Evolutionary conservation across 1,140 invertebrate species (phyloP).

Genomic region (Leptestheria dahalacensis): DNA sequence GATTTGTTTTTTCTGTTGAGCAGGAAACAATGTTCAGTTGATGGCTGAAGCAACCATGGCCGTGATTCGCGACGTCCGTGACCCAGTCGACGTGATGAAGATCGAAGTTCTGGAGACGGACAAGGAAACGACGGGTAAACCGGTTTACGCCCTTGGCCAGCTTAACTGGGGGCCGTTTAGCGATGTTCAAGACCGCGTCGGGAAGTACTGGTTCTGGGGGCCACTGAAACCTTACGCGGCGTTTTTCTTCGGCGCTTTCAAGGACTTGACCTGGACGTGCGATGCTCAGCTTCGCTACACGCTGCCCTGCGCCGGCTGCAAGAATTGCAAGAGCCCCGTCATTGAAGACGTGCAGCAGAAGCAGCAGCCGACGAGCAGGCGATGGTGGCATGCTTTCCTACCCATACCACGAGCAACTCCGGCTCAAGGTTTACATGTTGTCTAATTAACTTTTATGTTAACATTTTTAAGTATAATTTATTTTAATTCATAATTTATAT

Average conservation of each 20-base stretch:
- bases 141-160: conserved; percentile 58
- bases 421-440: not conserved
- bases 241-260: conserved; percentile 54
- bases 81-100: conserved; percentile 54
- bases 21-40: conserved; percentile 36
- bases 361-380: conserved; percentile 14
- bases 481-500: too few species aligned
- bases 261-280: conserved; percentile 45
- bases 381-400: conserved; percentile 37
- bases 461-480: too few species aligned
- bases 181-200: conserved; percentile 52
- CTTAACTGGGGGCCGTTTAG: conserved; percentile 70
- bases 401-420: conserved; percentile 24
- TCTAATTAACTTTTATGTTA: too few species aligned
- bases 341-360: conserved; percentile 25
- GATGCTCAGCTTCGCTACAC: conserved; percentile 53
- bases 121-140: conserved; percentile 37
- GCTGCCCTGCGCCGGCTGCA: conserved; percentile 66
- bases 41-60: conserved; percentile 67
- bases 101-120: conserved; percentile 21
- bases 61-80: conserved; percentile 52
- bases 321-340: conserved; percentile 37
- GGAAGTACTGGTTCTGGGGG: conserved; percentile 80
- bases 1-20: conserved; percentile 13
- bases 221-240: conserved; percentile 50